Evolutionary conservation across 2,113 vertebrate genomes (phyloP).

Genomic region (Melanerpes aurifrons): DNA sequence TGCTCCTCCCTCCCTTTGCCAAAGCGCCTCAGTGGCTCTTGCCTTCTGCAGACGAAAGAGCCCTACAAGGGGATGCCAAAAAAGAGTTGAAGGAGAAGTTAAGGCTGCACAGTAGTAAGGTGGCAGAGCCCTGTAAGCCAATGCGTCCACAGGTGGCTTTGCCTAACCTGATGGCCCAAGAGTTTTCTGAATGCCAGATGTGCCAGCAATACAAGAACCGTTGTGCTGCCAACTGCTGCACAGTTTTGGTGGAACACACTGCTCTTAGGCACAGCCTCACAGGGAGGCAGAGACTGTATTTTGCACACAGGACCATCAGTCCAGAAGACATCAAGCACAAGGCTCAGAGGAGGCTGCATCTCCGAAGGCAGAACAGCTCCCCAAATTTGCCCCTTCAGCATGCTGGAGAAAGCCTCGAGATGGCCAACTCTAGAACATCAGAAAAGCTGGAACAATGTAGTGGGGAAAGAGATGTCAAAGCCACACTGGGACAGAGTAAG

Average conservation of each 20-base stretch:
- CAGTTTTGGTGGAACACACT: background rate
- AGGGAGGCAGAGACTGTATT: slow-evolving; percentile 33
- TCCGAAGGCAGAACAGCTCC: slow-evolving; percentile 86
- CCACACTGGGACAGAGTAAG: slow-evolving; percentile 10
- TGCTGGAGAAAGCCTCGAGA: slow-evolving; percentile 45
- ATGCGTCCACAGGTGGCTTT: slow-evolving; percentile 75
- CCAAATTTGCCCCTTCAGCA: slow-evolving; percentile 77
- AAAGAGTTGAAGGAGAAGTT: slow-evolving; percentile 86
- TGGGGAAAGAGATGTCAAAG: slow-evolving; percentile 11
- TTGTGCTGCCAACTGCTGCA: slow-evolving; percentile 45
- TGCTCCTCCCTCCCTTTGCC: slow-evolving; percentile 74
- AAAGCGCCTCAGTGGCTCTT: slow-evolving; percentile 81
- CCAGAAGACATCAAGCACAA: slow-evolving; percentile 88
- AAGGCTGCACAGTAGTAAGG: slow-evolving; percentile 81
- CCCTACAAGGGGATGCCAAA: slow-evolving; percentile 62
- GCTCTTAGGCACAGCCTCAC: slow-evolving; percentile 16
- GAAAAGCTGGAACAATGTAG: slow-evolving; percentile 61
- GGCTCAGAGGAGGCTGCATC: slow-evolving; percentile 80
- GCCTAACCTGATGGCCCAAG: slow-evolving; percentile 13
- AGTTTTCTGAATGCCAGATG: slow-evolving; percentile 42
- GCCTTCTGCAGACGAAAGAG: slow-evolving; percentile 77
- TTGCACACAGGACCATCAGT: slow-evolving; percentile 71
- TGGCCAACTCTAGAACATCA: slow-evolving; percentile 77
- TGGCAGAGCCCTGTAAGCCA: slow-evolving; percentile 77
- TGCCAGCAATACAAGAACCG: slow-evolving; percentile 12